Conservation (phyloP, 2,113 vertebrate genomes). For the Albula goreensis region DNA sequence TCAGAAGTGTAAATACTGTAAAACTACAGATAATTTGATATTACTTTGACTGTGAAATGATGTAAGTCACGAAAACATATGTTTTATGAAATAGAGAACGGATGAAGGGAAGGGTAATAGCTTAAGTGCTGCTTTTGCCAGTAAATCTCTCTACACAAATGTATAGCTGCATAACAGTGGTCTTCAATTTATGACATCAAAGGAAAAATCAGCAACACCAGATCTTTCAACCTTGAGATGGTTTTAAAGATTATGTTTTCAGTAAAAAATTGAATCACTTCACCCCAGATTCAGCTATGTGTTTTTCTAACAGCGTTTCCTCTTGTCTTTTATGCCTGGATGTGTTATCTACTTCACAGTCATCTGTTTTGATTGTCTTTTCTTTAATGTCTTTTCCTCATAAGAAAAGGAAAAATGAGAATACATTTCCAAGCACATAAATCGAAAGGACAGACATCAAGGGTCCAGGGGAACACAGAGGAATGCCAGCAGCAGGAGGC, state of each 20-base stretch:
- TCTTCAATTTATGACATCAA: not conserved
- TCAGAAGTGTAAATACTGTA: no score
- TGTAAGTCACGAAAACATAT: not conserved
- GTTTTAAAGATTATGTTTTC: not conserved
- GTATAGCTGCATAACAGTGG: not conserved
- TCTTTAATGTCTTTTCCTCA: not conserved
- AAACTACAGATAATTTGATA: no score
- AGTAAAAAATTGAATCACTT: no score
- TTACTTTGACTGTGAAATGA: not conserved
- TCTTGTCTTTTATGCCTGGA: not conserved
- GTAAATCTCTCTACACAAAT: not conserved
- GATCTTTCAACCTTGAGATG: not conserved
- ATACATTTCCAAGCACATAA: constrained; percentile 42
- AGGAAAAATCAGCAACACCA: not conserved
- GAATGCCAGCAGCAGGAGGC: not conserved
- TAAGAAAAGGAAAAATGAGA: constrained; percentile 15
- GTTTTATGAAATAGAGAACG: not conserved
- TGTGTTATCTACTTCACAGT: not conserved
- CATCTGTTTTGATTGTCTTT: not conserved
- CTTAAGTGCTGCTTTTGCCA: not conserved
- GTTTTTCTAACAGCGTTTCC: no score
- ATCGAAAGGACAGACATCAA: constrained; percentile 27
- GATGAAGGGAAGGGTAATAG: not conserved
- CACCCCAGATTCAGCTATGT: no score
- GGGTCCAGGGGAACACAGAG: constrained; percentile 32